Conservation (phyloP, 2,888 invertebrate genomes). For the Machimus atricapillus region DNA sequence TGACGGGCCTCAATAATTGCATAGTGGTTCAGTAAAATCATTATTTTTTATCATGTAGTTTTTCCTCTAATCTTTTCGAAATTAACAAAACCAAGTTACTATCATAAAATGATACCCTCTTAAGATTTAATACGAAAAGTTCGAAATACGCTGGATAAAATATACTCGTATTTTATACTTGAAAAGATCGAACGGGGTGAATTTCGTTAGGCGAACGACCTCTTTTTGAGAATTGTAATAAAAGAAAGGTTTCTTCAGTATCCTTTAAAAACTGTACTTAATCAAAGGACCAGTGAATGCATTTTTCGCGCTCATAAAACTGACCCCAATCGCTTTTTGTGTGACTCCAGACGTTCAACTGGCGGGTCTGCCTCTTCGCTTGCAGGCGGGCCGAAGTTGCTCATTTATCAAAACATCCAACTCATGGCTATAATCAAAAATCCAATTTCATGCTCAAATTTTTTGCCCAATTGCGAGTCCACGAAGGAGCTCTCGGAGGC, state of each 20-base stretch:
- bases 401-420: slow-evolving; percentile 20
- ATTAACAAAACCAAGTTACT: no score
- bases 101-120: no score
- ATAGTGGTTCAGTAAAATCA: no score
- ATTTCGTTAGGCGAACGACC: background rate
- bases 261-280: background rate
- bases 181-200: background rate
- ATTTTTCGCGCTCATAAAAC: background rate
- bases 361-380: background rate
- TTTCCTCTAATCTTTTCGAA: no score
- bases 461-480: slow-evolving; percentile 20
- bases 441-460: slow-evolving; percentile 38
- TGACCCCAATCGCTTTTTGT: background rate
- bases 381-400: background rate
- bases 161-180: background rate
- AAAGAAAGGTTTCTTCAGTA: background rate
- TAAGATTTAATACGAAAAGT: background rate
- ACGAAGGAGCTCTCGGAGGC: background rate
- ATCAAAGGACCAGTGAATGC: background rate
- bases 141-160: background rate
- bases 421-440: slow-evolving; percentile 7
- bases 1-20: no score
- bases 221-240: background rate
- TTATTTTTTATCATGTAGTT: no score
- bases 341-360: background rate